Base-by-base conservation (phyloP, 2,888 invertebrate species). In the Incurvaria masculella region DNA sequence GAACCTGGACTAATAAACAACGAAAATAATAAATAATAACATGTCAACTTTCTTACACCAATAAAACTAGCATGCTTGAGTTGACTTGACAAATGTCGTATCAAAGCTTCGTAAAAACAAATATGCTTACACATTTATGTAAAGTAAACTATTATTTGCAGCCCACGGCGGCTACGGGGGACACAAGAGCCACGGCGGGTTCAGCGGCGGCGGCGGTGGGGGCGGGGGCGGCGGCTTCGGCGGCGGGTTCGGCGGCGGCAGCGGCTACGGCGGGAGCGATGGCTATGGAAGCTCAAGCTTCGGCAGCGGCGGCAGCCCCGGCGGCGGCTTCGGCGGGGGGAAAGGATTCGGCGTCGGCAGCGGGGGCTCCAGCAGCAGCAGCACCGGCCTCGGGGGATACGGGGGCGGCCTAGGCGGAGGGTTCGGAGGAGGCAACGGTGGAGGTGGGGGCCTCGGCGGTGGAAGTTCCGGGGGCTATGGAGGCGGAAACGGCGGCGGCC, bases 131-230 rank as follows among this genome's bases (percentile, higher is more conserved):
- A n/a, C n/a, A n/a, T n/a, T n/a, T n/a, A n/a, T n/a, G n/a, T n/a
- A n/a, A n/a, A n/a, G n/a, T n/a, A n/a, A n/a, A n/a, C n/a, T n/a
- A n/a, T n/a, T n/a, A n/a, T n/a, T n/a, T n/a, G n/a, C n/a, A n/a
- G n/a, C n/a, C 44, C 57, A 57, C n/a, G 57, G 26, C 2, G 47
- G 23, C 42, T 21, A 60, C 23, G 62, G 62, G 27, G 55, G 47
- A 3, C 57, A 56, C 0, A 52, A 46, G 21, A 47, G 45, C 11
- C 44, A 42, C 56, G 14, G 62, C 4, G 47, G 61, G 1, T 60
- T 61, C 1, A 58, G 55, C 46, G 61, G 57, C 17, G 59, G 53
- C 26, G 63, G 58, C 2, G 60, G 59, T 18, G 52, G 57, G 20
- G 46, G 47, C 5, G 49, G 45, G 10, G 19, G 45, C 40, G 49